These are phyloP conservation scores for Pseudomyrmex dendroicus DNA, from an alignment of 1,140 invertebrate species.

Conservation along the genomic window DNA sequence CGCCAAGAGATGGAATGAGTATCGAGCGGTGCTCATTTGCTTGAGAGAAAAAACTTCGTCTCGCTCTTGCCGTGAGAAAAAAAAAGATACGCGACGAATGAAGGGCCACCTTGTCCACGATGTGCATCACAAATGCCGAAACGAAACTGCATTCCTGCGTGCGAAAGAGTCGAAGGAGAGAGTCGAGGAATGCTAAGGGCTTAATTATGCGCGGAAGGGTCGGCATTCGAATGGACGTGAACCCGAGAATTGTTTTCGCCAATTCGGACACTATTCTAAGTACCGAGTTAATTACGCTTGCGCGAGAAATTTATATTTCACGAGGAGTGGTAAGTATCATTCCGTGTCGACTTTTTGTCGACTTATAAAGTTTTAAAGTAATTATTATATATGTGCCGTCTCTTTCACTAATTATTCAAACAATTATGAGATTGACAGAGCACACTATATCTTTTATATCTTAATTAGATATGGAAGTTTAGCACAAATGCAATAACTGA, in stretches of 20 bases:
- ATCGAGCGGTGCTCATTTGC: neutral
- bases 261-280: slow-evolving; percentile 58
- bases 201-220: slow-evolving; percentile 70
- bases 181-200: slow-evolving; percentile 66
- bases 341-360: neutral
- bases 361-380: neutral
- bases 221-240: slow-evolving; percentile 58
- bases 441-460: too few species aligned
- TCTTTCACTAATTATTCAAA: too few species aligned
- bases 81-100: neutral
- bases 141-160: slow-evolving; percentile 70
- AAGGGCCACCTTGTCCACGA: slow-evolving; percentile 41
- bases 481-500: neutral
- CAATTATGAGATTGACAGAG: too few species aligned
- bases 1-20: neutral
- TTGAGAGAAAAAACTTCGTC: neutral
- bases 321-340: neutral
- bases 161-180: slow-evolving; percentile 35
- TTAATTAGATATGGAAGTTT: too few species aligned
- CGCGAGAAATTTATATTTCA: slow-evolving; percentile 32
- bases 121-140: slow-evolving; percentile 53
- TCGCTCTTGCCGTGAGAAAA: neutral
- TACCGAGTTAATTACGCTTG: slow-evolving; percentile 63
- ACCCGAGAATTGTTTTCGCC: slow-evolving; percentile 64
- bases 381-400: neutral